Base-by-base conservation (phyloP, 2,888 invertebrate genomes). In the Ephialtes manifestator region DNA sequence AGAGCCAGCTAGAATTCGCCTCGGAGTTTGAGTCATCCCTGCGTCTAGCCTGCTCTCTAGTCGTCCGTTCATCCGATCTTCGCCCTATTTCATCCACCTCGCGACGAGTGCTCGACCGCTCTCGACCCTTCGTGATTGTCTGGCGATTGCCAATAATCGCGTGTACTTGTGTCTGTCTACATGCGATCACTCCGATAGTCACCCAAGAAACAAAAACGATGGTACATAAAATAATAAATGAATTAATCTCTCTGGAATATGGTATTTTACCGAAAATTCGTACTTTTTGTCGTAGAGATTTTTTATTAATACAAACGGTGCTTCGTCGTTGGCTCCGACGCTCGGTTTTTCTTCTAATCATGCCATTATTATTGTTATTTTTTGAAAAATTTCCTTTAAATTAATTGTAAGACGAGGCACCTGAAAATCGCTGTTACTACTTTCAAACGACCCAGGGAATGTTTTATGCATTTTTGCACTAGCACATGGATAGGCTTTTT, bases 1-100 rank as follows among this genome's bases (percentile, higher is more conserved):
- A 72, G 72, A 76, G 65, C 67, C 81, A 79, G 79, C 83, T 79
- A 83, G 83, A 75, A 79, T 76, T 71, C 76, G 71, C 48, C 65
- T 65, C 65, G 35, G 68, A 83, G 71, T 75, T 79, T 55, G 79
- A 79, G 58, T 75, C 82, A 83, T 82, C 85, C 82, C 85, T 82
- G 82, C 76, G 67, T 72, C 68, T 83, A 79, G 79, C 51, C 79
- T 74, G 67, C 60, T 81, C 60, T 83, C 77, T 76, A 77, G 74
- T 81, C 82, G 83, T 77, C 82, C 43, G 68, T 68, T 91, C 92
- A 90, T 91, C 92, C 89, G 89, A 93, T 90, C 90, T 91, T 91
- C 89, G 91, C 93, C 92, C 92, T 91, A 93, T 92, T 91, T 91
- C 92, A 91, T 90, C 93, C 91, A 68, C 75, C 72, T 85, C 79